These are phyloP conservation scores for Sphecodes monilicornis DNA, from an alignment of 2,888 invertebrate species.

Conservation along the genomic window DNA sequence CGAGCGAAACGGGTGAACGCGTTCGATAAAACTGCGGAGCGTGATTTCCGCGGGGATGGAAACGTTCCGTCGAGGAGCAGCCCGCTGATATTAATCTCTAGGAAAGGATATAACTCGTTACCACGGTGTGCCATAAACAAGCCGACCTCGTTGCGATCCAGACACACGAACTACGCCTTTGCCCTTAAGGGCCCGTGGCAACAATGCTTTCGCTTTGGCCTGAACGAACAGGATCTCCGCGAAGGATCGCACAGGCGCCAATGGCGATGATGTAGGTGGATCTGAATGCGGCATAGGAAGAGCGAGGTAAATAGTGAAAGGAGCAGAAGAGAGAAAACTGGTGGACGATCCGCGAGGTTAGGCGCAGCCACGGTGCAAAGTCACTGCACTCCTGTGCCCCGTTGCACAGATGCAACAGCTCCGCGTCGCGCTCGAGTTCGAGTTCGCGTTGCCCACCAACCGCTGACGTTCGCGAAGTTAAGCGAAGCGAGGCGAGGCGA, in stretches of 20 bases:
- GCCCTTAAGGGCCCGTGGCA: constrained; percentile 63
- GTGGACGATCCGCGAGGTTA: constrained; percentile 50
- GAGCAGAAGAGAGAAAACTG: constrained; percentile 55
- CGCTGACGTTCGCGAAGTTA: background rate
- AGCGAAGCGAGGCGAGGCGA: constrained; percentile 3
- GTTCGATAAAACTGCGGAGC: constrained; percentile 6
- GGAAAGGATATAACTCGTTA: constrained; percentile 60
- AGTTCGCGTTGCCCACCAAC: background rate
- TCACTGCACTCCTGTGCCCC: constrained; percentile 70
- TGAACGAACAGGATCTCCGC: constrained; percentile 62
- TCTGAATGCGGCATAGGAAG: constrained; percentile 59
- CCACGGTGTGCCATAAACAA: constrained; percentile 58
- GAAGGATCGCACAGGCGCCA: constrained; percentile 65
- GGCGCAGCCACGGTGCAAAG: constrained; percentile 58
- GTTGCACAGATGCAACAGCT: constrained; percentile 51
- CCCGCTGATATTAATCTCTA: constrained; percentile 48
- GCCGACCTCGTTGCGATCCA: constrained; percentile 58
- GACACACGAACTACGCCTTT: constrained; percentile 60
- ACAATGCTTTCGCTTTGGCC: constrained; percentile 60
- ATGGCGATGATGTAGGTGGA: constrained; percentile 71
- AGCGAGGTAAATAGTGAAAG: constrained; percentile 57
- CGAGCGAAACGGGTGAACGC: background rate
- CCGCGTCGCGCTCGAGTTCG: constrained; percentile 1
- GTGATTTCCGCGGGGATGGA: constrained; percentile 35
- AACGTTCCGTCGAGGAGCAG: constrained; percentile 19